Evolutionary conservation across 2,113 vertebrate species (phyloP).

Genomic region (Canis aureus): DNA sequence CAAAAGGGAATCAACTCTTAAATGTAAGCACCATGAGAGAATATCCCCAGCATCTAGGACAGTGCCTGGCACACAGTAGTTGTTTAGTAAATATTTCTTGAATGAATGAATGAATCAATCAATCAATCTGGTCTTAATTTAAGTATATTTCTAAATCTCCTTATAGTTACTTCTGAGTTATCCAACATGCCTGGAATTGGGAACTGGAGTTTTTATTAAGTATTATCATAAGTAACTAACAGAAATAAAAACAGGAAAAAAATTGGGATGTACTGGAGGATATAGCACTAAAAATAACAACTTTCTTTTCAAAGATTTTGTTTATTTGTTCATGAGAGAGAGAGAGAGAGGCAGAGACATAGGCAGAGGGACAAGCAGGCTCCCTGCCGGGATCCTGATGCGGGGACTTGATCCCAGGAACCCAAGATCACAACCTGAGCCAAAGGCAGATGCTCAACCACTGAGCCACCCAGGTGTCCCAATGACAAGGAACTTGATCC

Average conservation of each 20-base stretch:
- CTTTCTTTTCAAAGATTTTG: no score
- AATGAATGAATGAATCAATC: neutral
- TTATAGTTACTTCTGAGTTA: neutral
- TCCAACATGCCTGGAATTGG: neutral
- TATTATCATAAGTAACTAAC: neutral
- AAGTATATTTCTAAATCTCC: slow-evolving; percentile 13
- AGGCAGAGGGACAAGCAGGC: no score
- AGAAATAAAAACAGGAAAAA: neutral
- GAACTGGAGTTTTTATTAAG: slow-evolving; percentile 25
- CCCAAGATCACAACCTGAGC: no score
- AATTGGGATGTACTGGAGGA: neutral
- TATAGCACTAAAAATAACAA: neutral
- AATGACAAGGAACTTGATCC: neutral
- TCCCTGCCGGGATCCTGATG: no score
- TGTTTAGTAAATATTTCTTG: neutral
- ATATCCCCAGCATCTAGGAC: neutral
- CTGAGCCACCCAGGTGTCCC: no score
- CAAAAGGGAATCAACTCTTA: neutral
- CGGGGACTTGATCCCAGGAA: no score
- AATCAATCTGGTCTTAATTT: neutral
- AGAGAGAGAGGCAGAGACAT: no score
- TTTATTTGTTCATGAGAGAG: no score
- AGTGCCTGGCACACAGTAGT: neutral
- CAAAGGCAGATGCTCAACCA: no score
- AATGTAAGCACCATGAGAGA: neutral